Evolutionary conservation across 2,888 invertebrate species (phyloP), one percentile per base, ranked within the genome.

Genomic region (Amblyjoppa fuscipennis): DNA sequence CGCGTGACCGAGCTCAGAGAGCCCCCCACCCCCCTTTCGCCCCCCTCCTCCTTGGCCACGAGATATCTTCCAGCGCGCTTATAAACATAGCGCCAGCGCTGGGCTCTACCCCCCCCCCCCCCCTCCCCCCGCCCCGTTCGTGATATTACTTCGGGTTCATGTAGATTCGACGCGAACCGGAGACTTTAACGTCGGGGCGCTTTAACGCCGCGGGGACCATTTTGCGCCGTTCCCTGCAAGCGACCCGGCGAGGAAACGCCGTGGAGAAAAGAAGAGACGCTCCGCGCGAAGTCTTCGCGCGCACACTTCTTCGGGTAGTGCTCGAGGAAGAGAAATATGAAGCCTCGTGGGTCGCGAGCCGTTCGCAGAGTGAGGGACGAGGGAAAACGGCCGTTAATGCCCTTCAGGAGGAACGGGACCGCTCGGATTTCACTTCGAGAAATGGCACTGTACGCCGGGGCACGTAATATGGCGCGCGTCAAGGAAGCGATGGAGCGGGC

Each of bases 1-100:
- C 90, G 91, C 91, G 91, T 91, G 91, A 91, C 88, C 88, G 86
- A 25, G 49, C 66, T 11, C 59, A 11, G 13, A 61, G 61, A 25
- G 3, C 56, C 56, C 59, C 28, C 28, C 28, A 28, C 1, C 28
- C 28, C 59, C 9, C 28, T 1, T 13, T 0, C 4, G 13, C 31
- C 0, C 28, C 61, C 16, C n/a, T 34, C 31, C 64, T 3, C 9
- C 13, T 28, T 59, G 20, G 45, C 45, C 45, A 3, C 20, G 59
- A 59, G 59, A 59, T 59, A 25, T 59, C 59, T 59, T 25, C 7
- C 11, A 25, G 59, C 25, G 59, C 59, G 13, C 59, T 59, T 59
- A 59, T 59, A 59, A 49, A 49, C 45, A 49, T 16, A 49, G 45
- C 45, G 13, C 45, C 13, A 49, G 16, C 45, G 45, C 13, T 3